A percentile compares a stretch with the other conserved stretches of the same genome.
phyloP scores from a whole-genome alignment of 2,113 vertebrate species.

The Oriolus oriolus region DNA sequence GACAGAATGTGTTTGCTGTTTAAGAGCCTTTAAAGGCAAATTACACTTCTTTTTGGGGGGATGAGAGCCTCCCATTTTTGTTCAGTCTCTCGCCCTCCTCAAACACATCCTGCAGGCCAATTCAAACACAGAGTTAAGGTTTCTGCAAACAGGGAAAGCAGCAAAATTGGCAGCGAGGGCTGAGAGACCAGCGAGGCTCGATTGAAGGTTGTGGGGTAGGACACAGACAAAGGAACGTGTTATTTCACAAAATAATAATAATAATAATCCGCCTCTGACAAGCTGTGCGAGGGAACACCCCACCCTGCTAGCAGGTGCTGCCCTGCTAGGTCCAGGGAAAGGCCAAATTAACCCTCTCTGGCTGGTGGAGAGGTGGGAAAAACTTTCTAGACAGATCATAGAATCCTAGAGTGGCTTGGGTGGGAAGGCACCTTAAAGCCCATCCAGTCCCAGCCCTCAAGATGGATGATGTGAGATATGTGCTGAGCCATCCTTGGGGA shows the following conservation, averaged over 20 bases:
- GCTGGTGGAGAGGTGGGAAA: not conserved
- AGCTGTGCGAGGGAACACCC: not conserved
- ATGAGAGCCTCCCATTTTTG: slow-evolving; percentile 25
- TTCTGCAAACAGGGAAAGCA: slow-evolving; percentile 24
- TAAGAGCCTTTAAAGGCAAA: slow-evolving; percentile 68
- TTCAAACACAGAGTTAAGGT: slow-evolving; percentile 24
- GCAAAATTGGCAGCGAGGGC: not conserved
- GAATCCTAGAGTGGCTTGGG: not conserved
- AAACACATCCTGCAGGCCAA: not conserved
- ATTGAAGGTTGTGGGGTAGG: not conserved
- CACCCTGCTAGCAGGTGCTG: slow-evolving; percentile 3
- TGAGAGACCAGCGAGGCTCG: not conserved
- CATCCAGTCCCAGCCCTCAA: not conserved
- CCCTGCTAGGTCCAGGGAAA: not conserved
- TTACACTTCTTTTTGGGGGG: slow-evolving; percentile 43
- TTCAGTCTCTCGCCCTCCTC: not conserved
- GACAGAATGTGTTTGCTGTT: slow-evolving; percentile 60
- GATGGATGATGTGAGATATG: not conserved
- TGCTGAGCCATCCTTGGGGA: not conserved
- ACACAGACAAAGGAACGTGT: not conserved
- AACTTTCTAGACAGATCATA: not conserved
- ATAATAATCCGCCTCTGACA: not conserved
- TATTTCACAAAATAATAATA: slow-evolving; percentile 5
- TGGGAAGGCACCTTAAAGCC: not conserved
- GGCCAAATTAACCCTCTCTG: not conserved